These are phyloP conservation scores for Saccostrea glomerata DNA, from an alignment of 1,140 invertebrate genomes.

Conservation along the genomic window DNA sequence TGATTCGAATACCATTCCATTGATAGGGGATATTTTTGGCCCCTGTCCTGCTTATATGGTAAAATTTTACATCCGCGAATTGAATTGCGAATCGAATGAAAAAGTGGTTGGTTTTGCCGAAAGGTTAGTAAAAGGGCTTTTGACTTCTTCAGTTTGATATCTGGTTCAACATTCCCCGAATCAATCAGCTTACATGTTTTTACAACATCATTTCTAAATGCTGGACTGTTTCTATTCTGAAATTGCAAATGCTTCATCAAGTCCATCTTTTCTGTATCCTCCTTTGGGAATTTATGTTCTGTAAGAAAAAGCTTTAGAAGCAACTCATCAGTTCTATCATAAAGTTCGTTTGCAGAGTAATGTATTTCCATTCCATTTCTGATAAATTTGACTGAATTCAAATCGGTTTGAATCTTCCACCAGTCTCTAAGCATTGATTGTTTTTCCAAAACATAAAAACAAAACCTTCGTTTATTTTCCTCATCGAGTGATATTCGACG, in stretches of 20 bases:
- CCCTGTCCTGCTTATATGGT: background rate
- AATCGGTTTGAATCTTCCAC: background rate
- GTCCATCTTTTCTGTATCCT: background rate
- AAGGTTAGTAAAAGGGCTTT: background rate
- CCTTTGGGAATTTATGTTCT: background rate
- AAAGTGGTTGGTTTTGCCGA: background rate
- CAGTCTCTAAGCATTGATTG: background rate
- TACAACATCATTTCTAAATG: background rate
- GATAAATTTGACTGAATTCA: background rate
- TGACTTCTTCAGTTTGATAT: background rate
- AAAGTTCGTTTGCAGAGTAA: background rate
- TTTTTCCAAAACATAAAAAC: slow-evolving; percentile 8
- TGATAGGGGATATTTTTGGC: background rate
- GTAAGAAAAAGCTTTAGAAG: background rate
- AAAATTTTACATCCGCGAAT: background rate
- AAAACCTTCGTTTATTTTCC: background rate
- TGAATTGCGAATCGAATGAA: background rate
- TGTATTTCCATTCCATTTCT: background rate
- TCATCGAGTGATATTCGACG: background rate
- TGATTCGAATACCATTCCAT: background rate
- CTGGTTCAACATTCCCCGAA: background rate
- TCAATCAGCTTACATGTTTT: background rate
- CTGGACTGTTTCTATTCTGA: background rate
- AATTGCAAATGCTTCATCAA: background rate
- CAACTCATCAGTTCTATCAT: background rate